Base-by-base conservation (phyloP, 2,888 invertebrate genomes). In the Creontiades dilutus region DNA sequence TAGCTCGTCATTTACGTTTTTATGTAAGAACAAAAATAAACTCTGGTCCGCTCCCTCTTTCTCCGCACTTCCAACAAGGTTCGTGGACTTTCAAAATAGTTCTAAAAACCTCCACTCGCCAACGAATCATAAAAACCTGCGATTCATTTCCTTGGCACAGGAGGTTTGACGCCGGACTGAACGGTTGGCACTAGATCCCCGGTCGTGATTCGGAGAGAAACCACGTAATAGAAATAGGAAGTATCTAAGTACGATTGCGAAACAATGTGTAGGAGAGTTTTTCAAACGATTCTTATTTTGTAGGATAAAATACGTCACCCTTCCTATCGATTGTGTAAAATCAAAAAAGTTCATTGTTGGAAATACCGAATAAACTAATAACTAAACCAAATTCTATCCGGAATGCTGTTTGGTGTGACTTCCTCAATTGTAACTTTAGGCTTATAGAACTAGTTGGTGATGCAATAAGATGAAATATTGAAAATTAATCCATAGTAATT, bases 21-120 rank as follows among this genome's bases (percentile, higher is more conserved):
- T 47, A 37, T 78, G 37, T 78, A 78, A 78, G 47, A 9, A 37
- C 78, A n/a, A 78, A 46, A 78, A 78, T 78, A 78, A 37, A 78
- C 78, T 78, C 78, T 46, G 3, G n/a, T 28, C 11, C 16, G 13
- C 78, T 61, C 68, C 68, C 68, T 23, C 68, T 23, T 14, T 16
- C 52, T 13, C 68, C 5, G 19, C 23, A 11, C 68, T 68, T 68
- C 13, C 23, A 68, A 68, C 68, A 27, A 7, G 68, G 4, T 23
- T 68, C 23, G 68, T 23, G 68, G 68, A 23, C 68, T 68, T 68
- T 23, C 68, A 23, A 23, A 68, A 68, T 23, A 68, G 68, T 68
- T 68, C 23, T 68, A 23, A 68, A 23, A 68, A 27, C 12, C 0
- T 19, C 68, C 16, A 57, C 57, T n/a, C 7, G 68, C 68, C 68